These are phyloP conservation scores for Acromyrmex charruanus DNA, from an alignment of 1,140 invertebrate genomes.

Conservation along the genomic window DNA sequence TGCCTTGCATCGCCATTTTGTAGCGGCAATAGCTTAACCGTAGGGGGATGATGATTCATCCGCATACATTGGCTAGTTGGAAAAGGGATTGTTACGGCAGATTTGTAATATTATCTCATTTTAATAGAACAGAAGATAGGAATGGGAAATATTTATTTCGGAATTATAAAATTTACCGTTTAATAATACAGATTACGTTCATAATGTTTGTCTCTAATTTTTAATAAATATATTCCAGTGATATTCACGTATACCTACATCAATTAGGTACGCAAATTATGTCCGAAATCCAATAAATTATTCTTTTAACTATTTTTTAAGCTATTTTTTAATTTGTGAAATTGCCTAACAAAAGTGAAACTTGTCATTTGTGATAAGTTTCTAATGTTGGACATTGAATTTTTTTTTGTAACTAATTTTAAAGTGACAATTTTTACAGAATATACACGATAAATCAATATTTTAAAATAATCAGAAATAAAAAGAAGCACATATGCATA, in stretches of 20 bases:
- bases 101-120: not conserved
- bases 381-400: no score
- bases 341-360: not conserved
- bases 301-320: no score
- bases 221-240: not conserved
- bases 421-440: no score
- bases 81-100: not conserved
- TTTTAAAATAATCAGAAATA: no score
- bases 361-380: no score
- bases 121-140: not conserved
- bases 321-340: no score
- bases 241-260: no score
- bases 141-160: not conserved
- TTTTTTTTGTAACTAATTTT: not conserved
- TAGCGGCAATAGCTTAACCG: slow-evolving; percentile 18
- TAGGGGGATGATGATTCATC: slow-evolving; percentile 62
- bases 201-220: not conserved
- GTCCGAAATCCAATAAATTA: not conserved
- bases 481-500: no score
- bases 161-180: not conserved
- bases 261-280: not conserved
- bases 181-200: not conserved
- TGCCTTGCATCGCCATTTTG: slow-evolving; percentile 62
- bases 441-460: no score
- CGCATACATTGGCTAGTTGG: not conserved